Conservation (phyloP, 2,888 invertebrate species). For the Amblyjoppa fuscipennis region DNA sequence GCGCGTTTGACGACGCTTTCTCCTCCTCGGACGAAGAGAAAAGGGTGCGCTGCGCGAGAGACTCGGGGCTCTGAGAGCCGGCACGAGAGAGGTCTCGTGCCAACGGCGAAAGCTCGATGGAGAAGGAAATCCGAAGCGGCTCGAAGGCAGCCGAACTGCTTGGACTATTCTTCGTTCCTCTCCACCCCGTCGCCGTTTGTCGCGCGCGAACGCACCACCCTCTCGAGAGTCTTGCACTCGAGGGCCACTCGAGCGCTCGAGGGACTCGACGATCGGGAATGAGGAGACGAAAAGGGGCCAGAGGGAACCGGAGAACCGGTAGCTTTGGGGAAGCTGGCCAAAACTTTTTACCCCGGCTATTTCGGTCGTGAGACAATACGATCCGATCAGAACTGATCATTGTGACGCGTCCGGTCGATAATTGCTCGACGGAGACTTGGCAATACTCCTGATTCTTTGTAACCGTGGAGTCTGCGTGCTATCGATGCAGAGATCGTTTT, state of each 20-base stretch:
- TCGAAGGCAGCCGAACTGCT: background rate
- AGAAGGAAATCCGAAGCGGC: slow-evolving; percentile 64
- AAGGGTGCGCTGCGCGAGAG: slow-evolving; percentile 54
- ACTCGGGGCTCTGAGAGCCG: slow-evolving; percentile 10
- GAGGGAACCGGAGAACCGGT: slow-evolving; percentile 55
- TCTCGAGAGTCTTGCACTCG: slow-evolving; percentile 61
- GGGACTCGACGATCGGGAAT: slow-evolving; percentile 49
- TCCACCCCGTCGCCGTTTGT: slow-evolving; percentile 52
- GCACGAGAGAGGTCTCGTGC: slow-evolving; percentile 52
- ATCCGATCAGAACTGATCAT: slow-evolving; percentile 34
- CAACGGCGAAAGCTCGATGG: slow-evolving; percentile 39
- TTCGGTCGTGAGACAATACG: slow-evolving; percentile 56
- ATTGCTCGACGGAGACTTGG: slow-evolving; percentile 9
- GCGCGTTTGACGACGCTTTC: slow-evolving; percentile 64
- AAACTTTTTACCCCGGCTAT: slow-evolving; percentile 55
- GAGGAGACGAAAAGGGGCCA: slow-evolving; percentile 47
- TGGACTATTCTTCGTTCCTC: slow-evolving; percentile 12
- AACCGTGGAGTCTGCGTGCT: background rate
- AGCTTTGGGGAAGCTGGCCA: slow-evolving; percentile 52
- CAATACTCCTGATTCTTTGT: background rate
- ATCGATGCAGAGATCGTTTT: background rate
- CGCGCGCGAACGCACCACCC: slow-evolving; percentile 63
- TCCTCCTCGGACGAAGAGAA: slow-evolving; percentile 43
- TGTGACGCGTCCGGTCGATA: slow-evolving; percentile 19
- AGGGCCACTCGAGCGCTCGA: slow-evolving; percentile 64